These are phyloP conservation scores for Apamea monoglypha DNA, from an alignment of 2,888 invertebrate species.

Conservation along the genomic window DNA sequence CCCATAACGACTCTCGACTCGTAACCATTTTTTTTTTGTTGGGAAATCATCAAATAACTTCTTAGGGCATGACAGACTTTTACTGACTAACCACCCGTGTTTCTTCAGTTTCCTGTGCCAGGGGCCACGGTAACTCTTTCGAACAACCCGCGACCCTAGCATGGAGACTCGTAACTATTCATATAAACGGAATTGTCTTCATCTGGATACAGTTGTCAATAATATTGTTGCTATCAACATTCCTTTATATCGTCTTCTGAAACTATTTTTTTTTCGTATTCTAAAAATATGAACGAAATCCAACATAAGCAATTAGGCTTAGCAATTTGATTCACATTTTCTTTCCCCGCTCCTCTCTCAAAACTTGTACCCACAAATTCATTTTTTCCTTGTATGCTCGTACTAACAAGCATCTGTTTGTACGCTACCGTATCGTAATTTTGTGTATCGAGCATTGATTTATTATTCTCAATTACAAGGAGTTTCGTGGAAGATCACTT, in stretches of 20 bases:
- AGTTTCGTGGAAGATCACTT: conserved; percentile 64
- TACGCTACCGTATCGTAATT: conserved; percentile 71
- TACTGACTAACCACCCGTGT: too few relatives aligned
- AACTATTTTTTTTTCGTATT: neutral
- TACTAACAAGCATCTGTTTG: conserved; percentile 73
- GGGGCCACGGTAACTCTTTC: too few relatives aligned
- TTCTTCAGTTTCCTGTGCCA: too few relatives aligned
- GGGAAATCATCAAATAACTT: too few relatives aligned
- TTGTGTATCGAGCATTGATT: conserved; percentile 73
- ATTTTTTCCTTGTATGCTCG: conserved; percentile 58
- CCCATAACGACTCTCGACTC: too few relatives aligned
- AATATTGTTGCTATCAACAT: neutral
- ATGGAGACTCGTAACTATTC: too few relatives aligned
- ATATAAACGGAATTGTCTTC: too few relatives aligned
- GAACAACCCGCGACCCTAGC: too few relatives aligned
- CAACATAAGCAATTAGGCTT: neutral
- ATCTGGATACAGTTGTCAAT: neutral
- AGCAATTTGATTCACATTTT: neutral
- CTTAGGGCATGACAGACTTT: too few relatives aligned
- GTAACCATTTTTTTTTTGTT: too few relatives aligned
- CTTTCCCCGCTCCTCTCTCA: conserved; percentile 13
- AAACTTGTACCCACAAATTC: conserved; percentile 41
- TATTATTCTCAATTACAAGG: conserved; percentile 74
- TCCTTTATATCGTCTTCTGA: neutral
- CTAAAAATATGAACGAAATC: neutral